Base-by-base conservation (phyloP, 2,797 vertebrate species). In the Malacoraja senta region DNA sequence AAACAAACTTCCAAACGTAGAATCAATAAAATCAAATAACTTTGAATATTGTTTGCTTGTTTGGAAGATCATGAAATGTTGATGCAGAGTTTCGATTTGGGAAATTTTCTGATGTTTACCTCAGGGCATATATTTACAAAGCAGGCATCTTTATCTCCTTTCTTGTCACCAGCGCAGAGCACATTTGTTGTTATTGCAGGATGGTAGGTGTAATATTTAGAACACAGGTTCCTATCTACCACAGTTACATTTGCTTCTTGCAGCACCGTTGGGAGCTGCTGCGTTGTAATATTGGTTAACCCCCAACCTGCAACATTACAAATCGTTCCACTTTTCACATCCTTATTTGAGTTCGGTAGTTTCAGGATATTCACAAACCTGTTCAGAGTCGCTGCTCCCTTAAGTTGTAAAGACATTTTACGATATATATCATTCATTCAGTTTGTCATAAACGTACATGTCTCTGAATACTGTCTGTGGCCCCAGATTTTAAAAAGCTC, bases 81-180 rank as follows among this genome's bases (percentile, higher is more conserved):
- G 44, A 53, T 53, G 44, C 44, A 53, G 44, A 53, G 6, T 53
- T 53, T 53, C 44, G 4, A 53, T 53, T 53, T 53, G 6, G 44
- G 44, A 53, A 53, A 53, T 53, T 6, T 53, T 53, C 44, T 53
- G 44, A 21, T 61, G 38, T 79, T 76, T n/a, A 61, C 15, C 26
- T 79, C 15, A 63, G 0, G 1, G 91, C 10, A 4, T 21, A 44
- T 71, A 68, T 86, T 78, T 78, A 93, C 93, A 19, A 0, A 0
- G 32, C 86, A 93, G 77, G 93, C 19, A 91, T 93, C 93, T 44
- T 71, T 93, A 44, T 13, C 86, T n/a, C 53, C 84, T 38, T 53
- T 79, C 72, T 91, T 68, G 63, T 79, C 93, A 91, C 93, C 93
- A 91, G 93, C 93, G 80, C 93, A 93, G 7, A 91, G 32, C 74